Evolutionary conservation across 2,888 invertebrate species (phyloP), one percentile per base, ranked within the genome.

Genomic region (Maniola hyperantus): DNA sequence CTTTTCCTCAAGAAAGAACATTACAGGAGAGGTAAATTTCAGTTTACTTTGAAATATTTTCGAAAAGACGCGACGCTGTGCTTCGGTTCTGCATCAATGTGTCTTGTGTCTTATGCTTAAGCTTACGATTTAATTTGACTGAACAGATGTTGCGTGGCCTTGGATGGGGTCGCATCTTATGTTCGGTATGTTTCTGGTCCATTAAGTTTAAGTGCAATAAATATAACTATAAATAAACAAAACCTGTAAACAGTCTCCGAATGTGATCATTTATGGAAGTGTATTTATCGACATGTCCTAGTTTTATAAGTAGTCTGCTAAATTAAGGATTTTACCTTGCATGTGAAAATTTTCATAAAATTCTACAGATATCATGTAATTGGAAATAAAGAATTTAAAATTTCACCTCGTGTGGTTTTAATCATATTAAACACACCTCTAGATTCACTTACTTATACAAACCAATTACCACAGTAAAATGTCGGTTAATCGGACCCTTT

Each of bases 251-350:
- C 71, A 87, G 83, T 87, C 85, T 85, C 78, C 84, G 77, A 84
- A 87, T 90, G 91, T 91, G 91, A 91, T 91, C 85, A 84, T 88
- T 83, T 89, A 89, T 79, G 78, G 79, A 83, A 83, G 77, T 83
- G 83, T 88, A 87, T 88, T 88, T 88, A 88, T 87, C 83, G 74
- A 83, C 77, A 74, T 76, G 73, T 80, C 79, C 78, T 76, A 80
- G 74, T 76, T 76, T 77, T 84, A 77, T 78, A 74, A 69, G 69
- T 72, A 73, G 66, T 26, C 64, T 60, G 77, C 73, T 78, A 80
- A 57, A 39, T 57, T 57, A 57, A 83, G 80, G 82, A 83, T 78
- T 83, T 76, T 86, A 88, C 82, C 81, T 85, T 88, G 87, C 88
- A 81, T 83, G 84, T 81, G 77, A 77, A 84, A 78, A 76, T 79